Percentiles rank a stretch among this genome's conserved stretches.
Evolutionary conservation across 92 coral and sea anemone species (phyloP).

Genomic region (Palythoa caribaeorum): DNA sequence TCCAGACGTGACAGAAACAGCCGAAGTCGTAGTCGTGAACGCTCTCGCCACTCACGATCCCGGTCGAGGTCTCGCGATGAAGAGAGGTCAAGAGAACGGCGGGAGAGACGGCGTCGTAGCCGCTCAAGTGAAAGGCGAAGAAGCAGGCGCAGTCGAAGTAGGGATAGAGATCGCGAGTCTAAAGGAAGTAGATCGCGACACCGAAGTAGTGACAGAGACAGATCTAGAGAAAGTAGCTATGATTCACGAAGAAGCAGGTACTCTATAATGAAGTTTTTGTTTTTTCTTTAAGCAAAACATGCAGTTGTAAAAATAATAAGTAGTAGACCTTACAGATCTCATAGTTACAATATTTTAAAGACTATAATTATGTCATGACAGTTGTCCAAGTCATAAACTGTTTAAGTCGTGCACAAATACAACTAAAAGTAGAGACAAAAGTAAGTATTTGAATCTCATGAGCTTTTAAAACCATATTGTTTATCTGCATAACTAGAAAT

Average conservation of each 20-base stretch:
- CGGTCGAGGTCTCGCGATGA: slow-evolving; percentile 73
- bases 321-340: background rate
- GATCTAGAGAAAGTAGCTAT: slow-evolving; percentile 66
- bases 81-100: slow-evolving; percentile 53
- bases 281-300: no score
- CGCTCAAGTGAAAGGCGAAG: slow-evolving; percentile 47
- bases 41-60: slow-evolving; percentile 73
- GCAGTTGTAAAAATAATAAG: background rate
- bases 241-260: slow-evolving; percentile 43
- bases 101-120: slow-evolving; percentile 42
- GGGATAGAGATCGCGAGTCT: slow-evolving; percentile 57
- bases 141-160: slow-evolving; percentile 54
- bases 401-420: no score
- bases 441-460: no score
- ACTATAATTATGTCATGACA: no score
- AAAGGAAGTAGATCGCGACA: slow-evolving; percentile 46
- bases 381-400: no score
- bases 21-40: slow-evolving; percentile 79
- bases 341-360: no score
- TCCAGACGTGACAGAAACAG: slow-evolving; percentile 79
- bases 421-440: background rate
- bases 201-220: slow-evolving; percentile 50
- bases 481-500: no score
- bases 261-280: no score
- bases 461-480: no score